phyloP scores from a whole-genome alignment of 2,797 vertebrate species.

The Odontamblyopus lacepedii region DNA sequence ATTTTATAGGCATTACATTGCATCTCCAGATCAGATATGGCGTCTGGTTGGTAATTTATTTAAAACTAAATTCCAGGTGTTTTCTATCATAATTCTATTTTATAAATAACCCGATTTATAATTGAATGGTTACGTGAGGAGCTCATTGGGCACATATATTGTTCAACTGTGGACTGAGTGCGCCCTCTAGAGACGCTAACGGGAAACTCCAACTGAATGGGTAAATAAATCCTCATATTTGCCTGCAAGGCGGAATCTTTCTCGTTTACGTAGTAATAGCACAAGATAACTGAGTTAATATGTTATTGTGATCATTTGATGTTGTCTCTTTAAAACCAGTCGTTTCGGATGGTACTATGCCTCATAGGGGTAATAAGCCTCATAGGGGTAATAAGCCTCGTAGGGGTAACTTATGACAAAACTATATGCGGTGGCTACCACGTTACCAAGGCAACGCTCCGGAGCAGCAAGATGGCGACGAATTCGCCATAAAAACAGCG shows the following conservation, averaged over 20 bases:
- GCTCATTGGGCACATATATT: too few relatives aligned
- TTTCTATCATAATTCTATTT: too few relatives aligned
- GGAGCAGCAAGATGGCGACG: conserved; percentile 65
- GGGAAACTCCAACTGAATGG: not conserved
- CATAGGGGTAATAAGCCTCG: conserved; percentile 1
- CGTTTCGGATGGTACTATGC: accelerated
- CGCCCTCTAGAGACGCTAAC: conserved; percentile 53
- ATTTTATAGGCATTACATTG: not conserved
- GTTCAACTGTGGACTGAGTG: conserved; percentile 8
- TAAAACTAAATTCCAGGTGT: not conserved
- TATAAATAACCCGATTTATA: not conserved
- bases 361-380: conserved; percentile 27
- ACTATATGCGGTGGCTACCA: accelerated
- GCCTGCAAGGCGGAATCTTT: conserved; percentile 18
- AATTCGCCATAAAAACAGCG: not conserved
- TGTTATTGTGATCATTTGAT: accelerated
- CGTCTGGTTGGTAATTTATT: not conserved
- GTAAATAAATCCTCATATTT: not conserved
- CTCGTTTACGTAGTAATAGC: not conserved
- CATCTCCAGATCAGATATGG: not conserved
- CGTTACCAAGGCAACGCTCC: conserved; percentile 69
- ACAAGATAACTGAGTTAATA: not conserved
- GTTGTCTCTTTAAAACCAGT: not conserved
- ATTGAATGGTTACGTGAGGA: not conserved
- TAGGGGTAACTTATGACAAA: accelerated